phyloP scores from a whole-genome alignment of 2,113 vertebrate genomes.

The Colossoma macropomum region DNA sequence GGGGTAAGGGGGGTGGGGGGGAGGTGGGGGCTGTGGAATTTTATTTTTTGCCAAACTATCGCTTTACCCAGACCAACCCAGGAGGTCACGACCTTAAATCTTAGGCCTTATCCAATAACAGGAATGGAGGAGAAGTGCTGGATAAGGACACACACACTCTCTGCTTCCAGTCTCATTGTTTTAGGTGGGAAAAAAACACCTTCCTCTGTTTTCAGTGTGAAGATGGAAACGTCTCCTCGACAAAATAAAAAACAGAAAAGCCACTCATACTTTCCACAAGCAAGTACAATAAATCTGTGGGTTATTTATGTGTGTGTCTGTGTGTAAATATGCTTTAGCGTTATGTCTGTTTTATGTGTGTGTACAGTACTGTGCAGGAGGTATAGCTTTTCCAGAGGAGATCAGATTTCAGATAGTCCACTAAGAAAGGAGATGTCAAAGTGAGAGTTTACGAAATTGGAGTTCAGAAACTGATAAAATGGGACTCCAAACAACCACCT shows the following conservation, averaged over 20 bases:
- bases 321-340: neutral
- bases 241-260: conserved; percentile 20
- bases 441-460: no score
- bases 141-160: conserved; percentile 8
- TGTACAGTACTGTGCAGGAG: neutral
- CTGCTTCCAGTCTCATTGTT: conserved; percentile 49
- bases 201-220: conserved; percentile 46
- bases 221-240: conserved; percentile 43
- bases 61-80: neutral
- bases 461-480: no score
- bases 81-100: neutral
- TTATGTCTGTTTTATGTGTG: no score
- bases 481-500: no score
- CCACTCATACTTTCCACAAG: neutral
- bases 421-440: no score
- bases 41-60: no score
- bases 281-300: neutral
- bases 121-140: neutral
- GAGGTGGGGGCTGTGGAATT: no score
- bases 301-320: neutral
- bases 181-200: conserved; percentile 45
- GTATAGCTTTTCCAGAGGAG: no score
- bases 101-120: neutral
- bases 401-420: neutral
- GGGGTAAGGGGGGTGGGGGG: no score